Percentiles rank a stretch among this genome's conserved stretches.
phyloP scores from a whole-genome alignment of 1,140 invertebrate species.

The Megalopta genalis region DNA sequence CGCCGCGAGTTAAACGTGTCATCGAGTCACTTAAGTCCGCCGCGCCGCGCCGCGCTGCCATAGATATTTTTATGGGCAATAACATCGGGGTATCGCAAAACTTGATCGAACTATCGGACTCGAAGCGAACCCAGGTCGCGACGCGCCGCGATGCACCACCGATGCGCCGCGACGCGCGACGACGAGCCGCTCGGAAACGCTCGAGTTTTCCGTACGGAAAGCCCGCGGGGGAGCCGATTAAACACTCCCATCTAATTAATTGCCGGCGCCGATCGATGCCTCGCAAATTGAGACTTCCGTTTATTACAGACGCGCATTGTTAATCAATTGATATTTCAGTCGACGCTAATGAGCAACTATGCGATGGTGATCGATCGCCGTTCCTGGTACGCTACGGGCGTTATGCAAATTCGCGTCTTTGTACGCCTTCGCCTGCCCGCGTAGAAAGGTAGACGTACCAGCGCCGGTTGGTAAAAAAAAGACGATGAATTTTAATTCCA shows the following conservation, averaged over 20 bases:
- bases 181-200: no score
- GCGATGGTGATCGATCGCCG: no score
- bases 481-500: no score
- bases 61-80: conserved; percentile 28
- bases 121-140: no score
- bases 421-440: no score
- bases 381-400: no score
- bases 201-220: not conserved
- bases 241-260: conserved; percentile 6
- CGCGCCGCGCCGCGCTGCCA: not conserved
- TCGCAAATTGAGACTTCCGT: not conserved
- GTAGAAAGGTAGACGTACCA: no score
- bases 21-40: conserved; percentile 14
- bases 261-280: not conserved
- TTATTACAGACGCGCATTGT: not conserved
- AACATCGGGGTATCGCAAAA: conserved; percentile 1
- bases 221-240: not conserved
- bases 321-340: not conserved
- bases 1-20: conserved; percentile 17
- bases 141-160: no score
- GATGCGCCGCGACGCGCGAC: no score
- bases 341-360: not conserved
- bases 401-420: no score
- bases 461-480: no score
- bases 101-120: conserved; percentile 27